Percentiles rank a stretch among this genome's conserved stretches.
phyloP scores from a whole-genome alignment of 2,888 invertebrate species.

The Adelognathus sp. region DNA sequence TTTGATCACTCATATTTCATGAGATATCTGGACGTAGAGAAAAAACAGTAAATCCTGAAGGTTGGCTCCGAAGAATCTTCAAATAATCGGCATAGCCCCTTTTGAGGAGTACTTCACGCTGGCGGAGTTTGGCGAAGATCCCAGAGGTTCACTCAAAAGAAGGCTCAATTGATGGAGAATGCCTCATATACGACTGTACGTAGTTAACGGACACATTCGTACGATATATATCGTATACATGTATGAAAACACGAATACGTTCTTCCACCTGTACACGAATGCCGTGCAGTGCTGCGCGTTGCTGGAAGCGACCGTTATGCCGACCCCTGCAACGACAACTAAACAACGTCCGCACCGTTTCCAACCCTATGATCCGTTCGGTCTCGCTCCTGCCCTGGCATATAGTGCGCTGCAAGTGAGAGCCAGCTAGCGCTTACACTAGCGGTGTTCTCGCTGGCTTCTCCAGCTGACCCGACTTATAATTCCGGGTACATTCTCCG shows the following conservation, averaged over 20 bases:
- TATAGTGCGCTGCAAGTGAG: background rate
- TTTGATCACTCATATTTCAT: too few relatives aligned
- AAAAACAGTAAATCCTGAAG: too few relatives aligned
- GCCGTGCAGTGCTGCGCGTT: background rate
- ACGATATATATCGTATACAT: background rate
- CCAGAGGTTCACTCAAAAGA: too few relatives aligned
- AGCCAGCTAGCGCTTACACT: conserved; percentile 1
- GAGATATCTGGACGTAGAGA: too few relatives aligned
- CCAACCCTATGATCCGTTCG: conserved; percentile 12
- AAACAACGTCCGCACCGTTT: conserved; percentile 16
- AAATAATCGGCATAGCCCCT: too few relatives aligned
- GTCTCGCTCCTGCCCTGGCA: background rate
- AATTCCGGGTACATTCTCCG: conserved; percentile 49
- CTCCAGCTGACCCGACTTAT: conserved; percentile 40
- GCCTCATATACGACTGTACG: conserved; percentile 4
- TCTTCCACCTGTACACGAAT: background rate
- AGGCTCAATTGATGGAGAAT: too few relatives aligned
- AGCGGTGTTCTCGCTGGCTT: conserved; percentile 26
- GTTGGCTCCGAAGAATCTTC: too few relatives aligned
- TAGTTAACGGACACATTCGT: conserved; percentile 8
- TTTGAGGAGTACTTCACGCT: too few relatives aligned
- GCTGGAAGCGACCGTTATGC: conserved; percentile 28
- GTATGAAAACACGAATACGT: background rate
- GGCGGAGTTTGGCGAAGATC: too few relatives aligned
- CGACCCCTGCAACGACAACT: conserved; percentile 38